Conservation (phyloP, 2,888 invertebrate genomes). For the Coenonympha arcania region DNA sequence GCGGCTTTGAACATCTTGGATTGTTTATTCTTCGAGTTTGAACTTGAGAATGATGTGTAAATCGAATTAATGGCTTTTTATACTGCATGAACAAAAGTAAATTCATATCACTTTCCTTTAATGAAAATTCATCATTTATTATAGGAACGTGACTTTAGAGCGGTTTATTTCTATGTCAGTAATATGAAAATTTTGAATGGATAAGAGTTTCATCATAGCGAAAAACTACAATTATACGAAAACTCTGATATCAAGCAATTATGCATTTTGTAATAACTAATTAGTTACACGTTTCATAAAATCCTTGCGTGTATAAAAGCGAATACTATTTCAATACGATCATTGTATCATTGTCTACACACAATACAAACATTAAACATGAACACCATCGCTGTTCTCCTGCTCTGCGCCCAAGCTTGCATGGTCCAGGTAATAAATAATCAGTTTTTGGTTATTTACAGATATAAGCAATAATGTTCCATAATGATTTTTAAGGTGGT, state of each 20-base stretch:
- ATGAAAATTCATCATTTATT: no score
- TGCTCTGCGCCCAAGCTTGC: slow-evolving; percentile 29
- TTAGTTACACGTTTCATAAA: no score
- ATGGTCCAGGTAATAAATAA: slow-evolving; percentile 6
- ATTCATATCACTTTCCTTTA: background rate
- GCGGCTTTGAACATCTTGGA: slow-evolving; percentile 32
- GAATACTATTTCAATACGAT: background rate
- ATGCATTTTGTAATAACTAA: background rate
- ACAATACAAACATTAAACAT: slow-evolving; percentile 5
- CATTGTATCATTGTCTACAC: background rate
- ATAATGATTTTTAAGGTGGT: no score
- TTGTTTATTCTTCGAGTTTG: slow-evolving; percentile 11
- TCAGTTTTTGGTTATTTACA: no score
- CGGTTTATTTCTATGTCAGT: no score
- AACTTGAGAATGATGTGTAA: slow-evolving; percentile 8
- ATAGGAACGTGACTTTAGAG: no score
- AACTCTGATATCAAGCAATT: background rate
- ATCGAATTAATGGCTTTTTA: background rate
- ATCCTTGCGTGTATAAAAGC: background rate
- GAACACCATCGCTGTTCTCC: slow-evolving; percentile 8
- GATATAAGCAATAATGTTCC: no score
- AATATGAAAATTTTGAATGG: no score
- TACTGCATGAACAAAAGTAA: background rate
- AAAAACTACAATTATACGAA: background rate
- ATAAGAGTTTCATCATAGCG: no score